Evolutionary conservation across 2,797 vertebrate genomes (phyloP).

Genomic region (Remorina albescens): DNA sequence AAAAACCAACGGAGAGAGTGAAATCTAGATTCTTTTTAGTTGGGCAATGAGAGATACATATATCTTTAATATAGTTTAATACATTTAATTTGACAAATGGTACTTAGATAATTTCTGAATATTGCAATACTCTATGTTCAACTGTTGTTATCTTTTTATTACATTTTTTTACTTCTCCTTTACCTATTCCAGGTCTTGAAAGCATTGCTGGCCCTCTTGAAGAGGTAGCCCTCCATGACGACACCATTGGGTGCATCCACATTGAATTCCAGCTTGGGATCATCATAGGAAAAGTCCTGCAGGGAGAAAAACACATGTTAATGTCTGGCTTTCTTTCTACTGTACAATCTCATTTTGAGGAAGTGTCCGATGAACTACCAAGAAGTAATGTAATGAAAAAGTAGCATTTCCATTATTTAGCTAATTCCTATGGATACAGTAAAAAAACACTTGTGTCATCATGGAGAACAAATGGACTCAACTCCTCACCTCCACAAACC

Average conservation of each 20-base stretch:
- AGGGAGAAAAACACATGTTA: not conserved
- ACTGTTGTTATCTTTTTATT: not conserved
- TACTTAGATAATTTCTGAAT: not conserved
- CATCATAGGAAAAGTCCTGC: constrained; percentile 96
- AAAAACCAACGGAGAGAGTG: not conserved
- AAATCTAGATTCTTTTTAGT: not conserved
- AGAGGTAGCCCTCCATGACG: constrained; percentile 98
- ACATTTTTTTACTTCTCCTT: constrained; percentile 1
- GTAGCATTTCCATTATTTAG: not conserved
- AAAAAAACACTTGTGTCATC: not conserved
- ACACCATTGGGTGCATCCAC: constrained; percentile 95
- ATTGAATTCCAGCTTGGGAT: constrained; percentile 94
- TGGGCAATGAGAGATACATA: not conserved
- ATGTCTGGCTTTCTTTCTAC: not conserved
- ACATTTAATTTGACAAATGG: not conserved
- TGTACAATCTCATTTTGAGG: not conserved
- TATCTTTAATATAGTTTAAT: not conserved
- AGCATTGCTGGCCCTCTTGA: constrained; percentile 98
- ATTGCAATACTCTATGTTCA: too few relatives aligned
- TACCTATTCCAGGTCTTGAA: constrained; percentile 99
- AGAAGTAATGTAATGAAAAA: not conserved
- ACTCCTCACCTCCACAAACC: not conserved
- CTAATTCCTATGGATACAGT: not conserved
- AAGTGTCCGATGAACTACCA: not conserved
- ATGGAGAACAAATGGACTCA: not conserved